Conservation (phyloP, 2,888 invertebrate species). For the Dasypogon diadema region DNA sequence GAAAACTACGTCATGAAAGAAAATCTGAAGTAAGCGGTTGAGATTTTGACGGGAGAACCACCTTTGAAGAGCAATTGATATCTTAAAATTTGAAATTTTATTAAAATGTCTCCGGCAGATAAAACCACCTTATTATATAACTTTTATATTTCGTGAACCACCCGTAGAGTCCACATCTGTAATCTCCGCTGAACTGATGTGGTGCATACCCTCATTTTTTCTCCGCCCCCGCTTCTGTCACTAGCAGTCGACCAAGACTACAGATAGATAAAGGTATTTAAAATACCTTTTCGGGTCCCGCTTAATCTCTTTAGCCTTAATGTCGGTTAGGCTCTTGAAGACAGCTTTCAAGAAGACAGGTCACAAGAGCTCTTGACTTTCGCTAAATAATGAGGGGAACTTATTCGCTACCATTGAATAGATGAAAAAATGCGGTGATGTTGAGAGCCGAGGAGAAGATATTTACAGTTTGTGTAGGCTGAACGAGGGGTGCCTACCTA, state of each 20-base stretch:
- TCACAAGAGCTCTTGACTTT: constrained; percentile 43
- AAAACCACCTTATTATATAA: constrained; percentile 46
- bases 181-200: constrained; percentile 37
- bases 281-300: constrained; percentile 42
- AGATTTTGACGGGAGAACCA: constrained; percentile 3
- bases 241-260: constrained; percentile 1
- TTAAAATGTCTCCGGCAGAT: constrained; percentile 47
- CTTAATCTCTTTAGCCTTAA: constrained; percentile 42
- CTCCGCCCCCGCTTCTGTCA: background rate
- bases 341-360: constrained; percentile 13
- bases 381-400: constrained; percentile 22
- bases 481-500: no score
- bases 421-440: no score
- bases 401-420: constrained; percentile 4
- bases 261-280: constrained; percentile 37
- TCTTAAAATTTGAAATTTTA: constrained; percentile 19
- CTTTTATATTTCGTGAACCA: constrained; percentile 40
- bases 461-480: no score
- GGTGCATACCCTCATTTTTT: background rate
- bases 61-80: constrained; percentile 14
- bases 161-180: constrained; percentile 25
- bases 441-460: no score
- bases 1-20: background rate
- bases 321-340: constrained; percentile 11
- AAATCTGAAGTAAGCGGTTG: constrained; percentile 3